phyloP scores from a whole-genome alignment of 2,797 vertebrate species.

The Alfaro cultratus region DNA sequence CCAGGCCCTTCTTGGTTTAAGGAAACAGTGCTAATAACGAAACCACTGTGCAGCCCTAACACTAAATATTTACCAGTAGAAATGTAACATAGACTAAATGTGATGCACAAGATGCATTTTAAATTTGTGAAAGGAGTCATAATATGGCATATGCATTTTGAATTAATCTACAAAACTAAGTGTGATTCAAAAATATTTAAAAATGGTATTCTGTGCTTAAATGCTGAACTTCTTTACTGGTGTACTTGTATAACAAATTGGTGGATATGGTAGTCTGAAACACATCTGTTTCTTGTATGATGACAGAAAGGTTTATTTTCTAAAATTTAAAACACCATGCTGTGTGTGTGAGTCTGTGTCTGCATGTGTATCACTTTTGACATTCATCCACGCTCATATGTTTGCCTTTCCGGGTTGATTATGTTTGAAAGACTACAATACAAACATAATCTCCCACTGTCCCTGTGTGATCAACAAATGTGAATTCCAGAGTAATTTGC shows the following conservation, averaged over 20 bases:
- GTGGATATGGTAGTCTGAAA: conserved; percentile 9
- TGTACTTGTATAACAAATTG: not conserved
- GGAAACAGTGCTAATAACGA: not conserved
- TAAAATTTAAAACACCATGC: conserved; percentile 26
- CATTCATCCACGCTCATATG: conserved; percentile 46
- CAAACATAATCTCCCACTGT: conserved; percentile 68
- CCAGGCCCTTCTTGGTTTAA: not conserved
- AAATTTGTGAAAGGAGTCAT: not conserved
- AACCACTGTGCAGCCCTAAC: not conserved
- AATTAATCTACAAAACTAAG: not conserved
- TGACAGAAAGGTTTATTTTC: conserved; percentile 37
- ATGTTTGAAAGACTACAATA: conserved; percentile 81
- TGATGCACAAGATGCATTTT: not conserved
- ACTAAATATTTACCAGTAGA: not conserved
- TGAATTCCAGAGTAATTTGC: conserved; percentile 55
- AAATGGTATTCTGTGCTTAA: not conserved
- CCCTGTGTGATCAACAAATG: conserved; percentile 70
- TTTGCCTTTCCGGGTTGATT: conserved; percentile 63
- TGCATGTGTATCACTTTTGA: conserved; percentile 30
- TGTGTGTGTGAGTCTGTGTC: conserved; percentile 26
- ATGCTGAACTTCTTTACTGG: conserved; percentile 1
- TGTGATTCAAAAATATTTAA: not conserved
- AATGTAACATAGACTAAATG: not conserved
- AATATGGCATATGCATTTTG: not conserved
- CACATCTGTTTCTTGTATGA: conserved; percentile 33